A percentile compares a stretch with the other conserved stretches of the same genome.
Evolutionary conservation across 2,113 vertebrate species (phyloP).

Genomic region (Aphyosemion australe): DNA sequence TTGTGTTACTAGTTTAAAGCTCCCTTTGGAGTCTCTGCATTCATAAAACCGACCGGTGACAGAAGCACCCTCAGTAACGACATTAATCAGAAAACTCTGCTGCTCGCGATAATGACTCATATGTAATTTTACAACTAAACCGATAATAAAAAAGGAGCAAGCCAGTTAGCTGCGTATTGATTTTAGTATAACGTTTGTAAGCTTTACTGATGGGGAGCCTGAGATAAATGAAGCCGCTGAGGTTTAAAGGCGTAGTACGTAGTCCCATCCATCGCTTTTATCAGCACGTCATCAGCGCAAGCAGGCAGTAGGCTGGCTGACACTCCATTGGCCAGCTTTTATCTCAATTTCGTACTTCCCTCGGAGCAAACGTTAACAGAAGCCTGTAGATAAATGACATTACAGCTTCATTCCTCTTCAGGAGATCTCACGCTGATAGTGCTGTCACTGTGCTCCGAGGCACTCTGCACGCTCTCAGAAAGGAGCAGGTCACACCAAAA

Average conservation of each 20-base stretch:
- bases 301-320: slow-evolving; percentile 63
- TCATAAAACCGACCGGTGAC: slow-evolving; percentile 49
- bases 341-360: slow-evolving; percentile 72
- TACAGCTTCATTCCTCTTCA: slow-evolving; percentile 68
- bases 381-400: slow-evolving; percentile 77
- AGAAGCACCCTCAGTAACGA: slow-evolving; percentile 44
- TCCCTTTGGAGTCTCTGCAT: slow-evolving; percentile 23
- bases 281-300: slow-evolving; percentile 63
- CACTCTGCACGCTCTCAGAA: slow-evolving; percentile 21
- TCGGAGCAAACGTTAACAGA: slow-evolving; percentile 71
- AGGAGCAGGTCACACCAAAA: slow-evolving; percentile 53
- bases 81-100: slow-evolving; percentile 50
- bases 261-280: slow-evolving; percentile 53
- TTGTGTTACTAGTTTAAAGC: slow-evolving; percentile 34
- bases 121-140: slow-evolving; percentile 63
- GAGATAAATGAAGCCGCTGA: slow-evolving; percentile 41
- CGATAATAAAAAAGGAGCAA: slow-evolving; percentile 58
- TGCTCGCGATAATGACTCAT: slow-evolving; percentile 63
- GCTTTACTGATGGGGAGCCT: slow-evolving; percentile 30
- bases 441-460: slow-evolving; percentile 35
- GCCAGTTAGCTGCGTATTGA: slow-evolving; percentile 62
- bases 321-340: slow-evolving; percentile 76
- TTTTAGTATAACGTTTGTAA: slow-evolving; percentile 52
- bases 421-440: slow-evolving; percentile 64
- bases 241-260: slow-evolving; percentile 31